Conservation (phyloP, 2,797 vertebrate species). For the Lepus townsendii region DNA sequence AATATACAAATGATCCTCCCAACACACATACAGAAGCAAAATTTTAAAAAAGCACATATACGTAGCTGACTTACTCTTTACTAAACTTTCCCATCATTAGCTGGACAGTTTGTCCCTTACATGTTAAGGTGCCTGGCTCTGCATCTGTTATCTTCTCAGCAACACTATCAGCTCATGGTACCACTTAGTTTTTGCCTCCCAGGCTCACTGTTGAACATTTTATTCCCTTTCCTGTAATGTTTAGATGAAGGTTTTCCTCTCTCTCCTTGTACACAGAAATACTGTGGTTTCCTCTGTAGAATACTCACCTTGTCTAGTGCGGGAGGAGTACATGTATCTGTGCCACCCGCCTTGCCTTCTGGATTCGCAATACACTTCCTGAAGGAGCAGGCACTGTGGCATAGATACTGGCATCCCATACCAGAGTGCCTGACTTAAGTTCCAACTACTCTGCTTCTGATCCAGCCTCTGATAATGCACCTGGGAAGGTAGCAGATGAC, state of each 20-base stretch:
- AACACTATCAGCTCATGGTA: background rate
- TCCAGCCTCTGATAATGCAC: no score
- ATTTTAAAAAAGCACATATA: background rate
- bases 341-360: background rate
- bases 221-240: background rate
- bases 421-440: no score
- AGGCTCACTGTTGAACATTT: background rate
- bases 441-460: no score
- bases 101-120: background rate
- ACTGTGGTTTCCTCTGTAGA: background rate
- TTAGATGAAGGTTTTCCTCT: background rate
- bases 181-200: rapidly evolving
- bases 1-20: background rate
- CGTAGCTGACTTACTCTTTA: background rate
- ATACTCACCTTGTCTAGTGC: background rate
- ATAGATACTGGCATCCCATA: no score
- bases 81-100: background rate
- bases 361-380: background rate
- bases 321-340: background rate
- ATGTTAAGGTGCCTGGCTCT: background rate
- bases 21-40: background rate
- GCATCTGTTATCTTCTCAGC: background rate
- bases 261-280: background rate
- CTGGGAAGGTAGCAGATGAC: no score
- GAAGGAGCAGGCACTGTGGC: no score